Evolutionary conservation across 2,888 invertebrate species (phyloP).

Genomic region (Dione juno): DNA sequence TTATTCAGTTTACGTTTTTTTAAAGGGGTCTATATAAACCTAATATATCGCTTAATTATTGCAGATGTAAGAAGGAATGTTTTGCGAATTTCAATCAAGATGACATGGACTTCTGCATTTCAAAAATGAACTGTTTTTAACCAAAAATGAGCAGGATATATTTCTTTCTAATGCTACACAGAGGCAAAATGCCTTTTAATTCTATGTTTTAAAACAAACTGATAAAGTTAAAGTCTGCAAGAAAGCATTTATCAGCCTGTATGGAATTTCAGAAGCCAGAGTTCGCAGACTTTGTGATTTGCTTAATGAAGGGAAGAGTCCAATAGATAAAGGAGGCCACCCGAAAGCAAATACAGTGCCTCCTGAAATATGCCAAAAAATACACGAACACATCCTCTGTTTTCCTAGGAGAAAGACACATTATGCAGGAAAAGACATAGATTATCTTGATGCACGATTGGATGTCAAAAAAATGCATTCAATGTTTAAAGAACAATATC

Average conservation of each 20-base stretch:
- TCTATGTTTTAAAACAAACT: conserved; percentile 29
- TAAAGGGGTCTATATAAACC: conserved; percentile 4
- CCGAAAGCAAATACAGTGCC: conserved; percentile 30
- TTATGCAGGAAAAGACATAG: conserved; percentile 28
- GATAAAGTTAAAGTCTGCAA: conserved; percentile 34
- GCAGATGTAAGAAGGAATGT: conserved; percentile 2
- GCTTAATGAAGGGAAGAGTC: conserved; percentile 30
- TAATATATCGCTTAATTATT: too few relatives aligned
- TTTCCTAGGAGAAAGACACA: conserved; percentile 8
- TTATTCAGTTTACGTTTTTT: conserved; percentile 2
- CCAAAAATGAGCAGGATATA: conserved; percentile 12
- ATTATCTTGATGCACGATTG: conserved; percentile 28
- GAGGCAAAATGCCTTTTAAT: conserved; percentile 24
- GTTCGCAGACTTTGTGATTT: conserved; percentile 32
- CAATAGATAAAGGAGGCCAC: conserved; percentile 32
- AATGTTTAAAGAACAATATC: conserved; percentile 28
- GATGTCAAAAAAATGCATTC: conserved; percentile 31
- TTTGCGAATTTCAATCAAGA: conserved; percentile 5
- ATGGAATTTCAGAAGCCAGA: conserved; percentile 31
- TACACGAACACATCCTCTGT: background rate
- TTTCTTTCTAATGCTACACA: conserved; percentile 22
- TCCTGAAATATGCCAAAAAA: conserved; percentile 25
- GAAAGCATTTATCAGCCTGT: conserved; percentile 31
- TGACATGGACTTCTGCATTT: conserved; percentile 6
- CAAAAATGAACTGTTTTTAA: conserved; percentile 14